These are phyloP conservation scores for chimpanzee (Pan troglodytes) DNA, from an alignment of 2,113 vertebrate genomes.

Conservation along the genomic window DNA sequence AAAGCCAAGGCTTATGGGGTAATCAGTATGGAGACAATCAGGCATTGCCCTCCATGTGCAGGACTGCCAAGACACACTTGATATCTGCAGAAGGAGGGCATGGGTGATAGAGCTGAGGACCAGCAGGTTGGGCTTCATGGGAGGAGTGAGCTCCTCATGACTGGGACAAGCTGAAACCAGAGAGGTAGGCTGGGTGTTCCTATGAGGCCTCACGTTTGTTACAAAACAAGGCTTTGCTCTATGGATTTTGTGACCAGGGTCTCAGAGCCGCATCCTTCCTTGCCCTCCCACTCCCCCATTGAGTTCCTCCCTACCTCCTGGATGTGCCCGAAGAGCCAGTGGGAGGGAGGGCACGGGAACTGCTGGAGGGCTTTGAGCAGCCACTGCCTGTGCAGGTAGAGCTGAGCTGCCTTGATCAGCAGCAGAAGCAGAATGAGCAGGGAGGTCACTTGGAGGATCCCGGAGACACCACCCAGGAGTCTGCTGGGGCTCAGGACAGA, in stretches of 20 bases:
- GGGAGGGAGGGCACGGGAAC: conserved; percentile 83
- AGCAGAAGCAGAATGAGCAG: conserved; percentile 76
- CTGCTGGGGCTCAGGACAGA: not conserved
- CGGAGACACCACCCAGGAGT: not conserved
- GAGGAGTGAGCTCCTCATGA: not conserved
- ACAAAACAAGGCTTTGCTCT: not conserved
- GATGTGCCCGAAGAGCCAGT: conserved; percentile 30
- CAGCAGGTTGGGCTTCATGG: not conserved
- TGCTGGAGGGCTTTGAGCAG: conserved; percentile 74
- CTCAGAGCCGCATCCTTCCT: not conserved
- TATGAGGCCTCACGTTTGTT: rapidly evolving
- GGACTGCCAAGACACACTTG: not conserved
- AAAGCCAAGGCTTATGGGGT: not conserved
- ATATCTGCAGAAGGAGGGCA: not conserved
- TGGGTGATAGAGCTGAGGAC: not conserved
- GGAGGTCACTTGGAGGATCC: conserved; percentile 70
- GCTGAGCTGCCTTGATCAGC: conserved; percentile 73
- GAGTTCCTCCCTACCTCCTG: not conserved
- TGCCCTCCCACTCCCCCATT: not conserved
- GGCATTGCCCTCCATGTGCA: not conserved
- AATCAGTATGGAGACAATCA: not conserved
- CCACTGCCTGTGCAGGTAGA: conserved; percentile 72
- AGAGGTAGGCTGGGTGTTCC: not conserved
- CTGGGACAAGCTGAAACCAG: not conserved
- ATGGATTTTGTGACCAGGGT: not conserved